A percentile compares a stretch with the other conserved stretches of the same genome.
phyloP scores from a whole-genome alignment of 2,888 invertebrate genomes.

The Arge pagana region DNA sequence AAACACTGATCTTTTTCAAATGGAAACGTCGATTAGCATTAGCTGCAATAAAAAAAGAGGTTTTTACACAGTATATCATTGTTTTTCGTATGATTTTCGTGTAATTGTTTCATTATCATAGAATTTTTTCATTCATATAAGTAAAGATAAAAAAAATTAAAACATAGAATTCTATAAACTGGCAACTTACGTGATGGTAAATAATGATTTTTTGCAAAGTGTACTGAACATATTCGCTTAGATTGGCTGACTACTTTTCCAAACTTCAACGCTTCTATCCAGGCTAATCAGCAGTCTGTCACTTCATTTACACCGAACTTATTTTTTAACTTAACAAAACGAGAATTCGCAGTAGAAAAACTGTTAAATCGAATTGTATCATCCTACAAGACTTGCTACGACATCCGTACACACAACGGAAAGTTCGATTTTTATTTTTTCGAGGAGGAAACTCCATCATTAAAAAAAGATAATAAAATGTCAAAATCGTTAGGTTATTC shows the following conservation, averaged over 20 bases:
- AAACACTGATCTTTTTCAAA: neutral
- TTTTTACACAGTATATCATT: conserved; percentile 34
- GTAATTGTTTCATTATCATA: neutral
- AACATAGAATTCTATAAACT: too few relatives aligned
- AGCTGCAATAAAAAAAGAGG: conserved; percentile 84
- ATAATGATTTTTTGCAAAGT: neutral
- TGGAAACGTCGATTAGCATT: conserved; percentile 62
- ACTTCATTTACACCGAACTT: neutral
- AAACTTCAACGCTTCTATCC: neutral
- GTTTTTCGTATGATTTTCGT: conserved; percentile 20
- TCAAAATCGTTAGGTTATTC: too few relatives aligned
- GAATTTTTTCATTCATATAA: neutral
- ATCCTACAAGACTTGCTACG: conserved; percentile 1
- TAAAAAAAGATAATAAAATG: neutral
- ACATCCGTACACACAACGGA: neutral
- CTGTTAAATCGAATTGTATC: conserved; percentile 1
- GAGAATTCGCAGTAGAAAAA: neutral
- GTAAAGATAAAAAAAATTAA: too few relatives aligned
- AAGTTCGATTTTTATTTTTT: conserved; percentile 1
- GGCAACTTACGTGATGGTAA: neutral
- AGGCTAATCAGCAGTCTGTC: neutral
- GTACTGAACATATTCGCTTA: neutral
- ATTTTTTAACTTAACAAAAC: conserved; percentile 2
- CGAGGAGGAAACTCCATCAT: conserved; percentile 1
- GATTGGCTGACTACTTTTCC: neutral